Evolutionary conservation across 1,140 invertebrate species (phyloP).

Genomic region (Tetranychus cinnabarinus): DNA sequence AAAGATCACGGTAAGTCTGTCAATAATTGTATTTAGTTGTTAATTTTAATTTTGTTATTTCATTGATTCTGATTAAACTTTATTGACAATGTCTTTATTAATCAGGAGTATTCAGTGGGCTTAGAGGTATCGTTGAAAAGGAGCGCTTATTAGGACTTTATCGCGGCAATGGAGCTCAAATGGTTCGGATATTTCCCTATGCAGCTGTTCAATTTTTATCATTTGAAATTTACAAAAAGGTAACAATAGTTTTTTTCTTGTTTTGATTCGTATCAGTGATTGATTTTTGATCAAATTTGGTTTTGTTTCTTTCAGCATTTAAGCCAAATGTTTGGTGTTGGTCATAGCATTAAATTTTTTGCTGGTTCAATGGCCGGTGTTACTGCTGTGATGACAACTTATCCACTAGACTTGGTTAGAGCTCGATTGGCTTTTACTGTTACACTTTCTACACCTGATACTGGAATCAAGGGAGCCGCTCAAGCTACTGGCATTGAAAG

Average conservation of each 20-base stretch:
- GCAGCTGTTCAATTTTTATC: constrained; percentile 85
- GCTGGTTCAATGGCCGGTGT: constrained; percentile 56
- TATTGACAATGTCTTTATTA: neutral
- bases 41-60: neutral
- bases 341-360: constrained; percentile 29
- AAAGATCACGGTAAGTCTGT: constrained; percentile 37
- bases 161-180: constrained; percentile 84
- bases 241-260: neutral
- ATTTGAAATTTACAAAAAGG: constrained; percentile 73
- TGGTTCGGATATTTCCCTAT: constrained; percentile 85
- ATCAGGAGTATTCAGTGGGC: constrained; percentile 46
- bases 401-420: constrained; percentile 85
- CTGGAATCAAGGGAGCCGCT: too few relatives aligned
- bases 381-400: constrained; percentile 60
- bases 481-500: neutral
- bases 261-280: too few relatives aligned
- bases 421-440: constrained; percentile 77
- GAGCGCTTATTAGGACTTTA: constrained; percentile 60
- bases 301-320: too few relatives aligned
- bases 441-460: constrained; percentile 18
- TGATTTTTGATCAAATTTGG: too few relatives aligned
- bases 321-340: too few relatives aligned
- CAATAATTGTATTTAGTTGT: too few relatives aligned
- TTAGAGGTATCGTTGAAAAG: constrained; percentile 44
- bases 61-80: neutral